Evolutionary conservation across 1,140 invertebrate species (phyloP).

Genomic region (Zaprionus capensis): DNA sequence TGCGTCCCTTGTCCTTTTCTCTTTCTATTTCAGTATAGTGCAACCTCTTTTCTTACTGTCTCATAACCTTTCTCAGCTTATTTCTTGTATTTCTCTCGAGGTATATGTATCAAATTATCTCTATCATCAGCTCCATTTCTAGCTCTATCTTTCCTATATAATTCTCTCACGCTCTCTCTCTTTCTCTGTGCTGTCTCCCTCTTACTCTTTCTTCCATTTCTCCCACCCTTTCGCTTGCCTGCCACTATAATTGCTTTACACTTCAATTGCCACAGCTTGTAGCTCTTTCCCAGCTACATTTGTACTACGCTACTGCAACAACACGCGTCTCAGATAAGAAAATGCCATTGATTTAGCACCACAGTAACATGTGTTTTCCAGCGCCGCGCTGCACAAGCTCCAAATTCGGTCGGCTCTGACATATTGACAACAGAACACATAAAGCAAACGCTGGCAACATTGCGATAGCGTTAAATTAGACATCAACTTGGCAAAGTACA

Average conservation of each 20-base stretch:
- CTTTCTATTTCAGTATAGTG: no score
- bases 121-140: no score
- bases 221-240: not conserved
- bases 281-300: not conserved
- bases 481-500: conserved; percentile 74
- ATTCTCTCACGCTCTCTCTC: no score
- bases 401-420: conserved; percentile 66
- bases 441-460: conserved; percentile 66
- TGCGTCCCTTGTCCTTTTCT: no score
- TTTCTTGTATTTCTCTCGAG: no score
- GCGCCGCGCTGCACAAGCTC: conserved; percentile 55
- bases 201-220: not conserved
- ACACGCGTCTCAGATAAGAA: conserved; percentile 23
- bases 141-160: no score
- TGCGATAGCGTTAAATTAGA: conserved; percentile 81
- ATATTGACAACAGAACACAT: conserved; percentile 66
- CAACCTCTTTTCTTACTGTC: no score
- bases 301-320: conserved; percentile 27
- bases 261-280: not conserved
- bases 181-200: not conserved
- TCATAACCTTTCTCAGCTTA: no score
- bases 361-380: conserved; percentile 69
- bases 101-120: no score
- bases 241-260: not conserved
- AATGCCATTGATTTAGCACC: conserved; percentile 53